Evolutionary conservation across 2,797 vertebrate genomes (phyloP), one percentile per base, ranked within the genome.

Genomic region (Silurus lanzhouensis): DNA sequence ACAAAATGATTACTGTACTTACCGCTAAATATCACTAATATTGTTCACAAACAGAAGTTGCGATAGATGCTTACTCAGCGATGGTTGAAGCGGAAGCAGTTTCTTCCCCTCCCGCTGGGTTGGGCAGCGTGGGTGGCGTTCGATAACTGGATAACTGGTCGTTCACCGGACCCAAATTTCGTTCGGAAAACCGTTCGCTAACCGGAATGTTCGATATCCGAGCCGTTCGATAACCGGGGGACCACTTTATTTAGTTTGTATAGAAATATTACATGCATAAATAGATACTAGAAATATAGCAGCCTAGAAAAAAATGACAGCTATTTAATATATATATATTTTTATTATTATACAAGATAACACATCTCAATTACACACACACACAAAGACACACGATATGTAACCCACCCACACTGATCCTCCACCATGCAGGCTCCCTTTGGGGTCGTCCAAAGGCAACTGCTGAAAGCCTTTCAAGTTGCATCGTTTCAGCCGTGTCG

Each of bases 401-500:
- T 60, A 58, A 83, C 78, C 72, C 81, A 77, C 70, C 77, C 58
- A 48, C 72, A 22, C 64, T 60, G 14, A 70, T 84, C 48, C 83
- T 63, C 88, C 72, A 90, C 46, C 72, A 48, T n/a, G 27, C 88
- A 88, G 87, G 61, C n/a, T 88, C 84, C 87, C 84, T 82, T 84
- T 82, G 85, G 93, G 92, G 57, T 94, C 91, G 91, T 83, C 81
- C 64, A 58, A 85, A 89, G 93, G 93, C 94, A 90, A 93, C 86
- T 76, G 90, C 92, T 91, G 92, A 94, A 93, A 94, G 92, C 93
- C 91, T 93, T 93, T 94, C 91, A 95, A 94, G 94, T 95, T 93
- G 92, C 93, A 95, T 94, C 91, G 94, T 94, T 94, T 94, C 94
- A 91, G 92, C 90, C 89, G 92, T 2, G 74, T 92, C 91, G 91